phyloP scores from a whole-genome alignment of 1,140 invertebrate genomes.

The Diabrotica virgifera region DNA sequence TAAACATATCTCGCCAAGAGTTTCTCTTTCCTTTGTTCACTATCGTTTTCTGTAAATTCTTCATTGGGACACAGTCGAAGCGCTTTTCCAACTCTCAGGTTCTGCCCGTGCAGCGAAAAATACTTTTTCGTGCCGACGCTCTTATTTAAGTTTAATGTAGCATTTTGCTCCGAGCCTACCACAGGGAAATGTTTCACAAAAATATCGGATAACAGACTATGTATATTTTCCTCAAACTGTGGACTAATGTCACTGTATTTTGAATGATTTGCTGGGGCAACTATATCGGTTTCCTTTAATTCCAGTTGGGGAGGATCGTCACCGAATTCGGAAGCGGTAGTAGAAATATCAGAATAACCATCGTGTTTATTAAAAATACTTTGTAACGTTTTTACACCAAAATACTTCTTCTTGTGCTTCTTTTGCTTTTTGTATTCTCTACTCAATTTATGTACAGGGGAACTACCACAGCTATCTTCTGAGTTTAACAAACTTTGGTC shows the following conservation, averaged over 20 bases:
- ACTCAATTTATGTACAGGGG: constrained; percentile 41
- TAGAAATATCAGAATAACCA: constrained; percentile 48
- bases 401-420: constrained; percentile 46
- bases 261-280: constrained; percentile 13
- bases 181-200: constrained; percentile 41
- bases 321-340: constrained; percentile 43
- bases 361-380: constrained; percentile 48
- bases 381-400: constrained; percentile 50
- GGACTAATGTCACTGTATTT: constrained; percentile 41
- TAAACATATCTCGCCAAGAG: constrained; percentile 47
- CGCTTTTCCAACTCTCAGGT: constrained; percentile 45
- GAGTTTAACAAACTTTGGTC: constrained; percentile 47
- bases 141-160: constrained; percentile 31
- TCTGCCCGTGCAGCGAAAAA: constrained; percentile 40
- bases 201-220: constrained; percentile 46
- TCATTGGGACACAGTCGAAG: constrained; percentile 46
- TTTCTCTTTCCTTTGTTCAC: constrained; percentile 45
- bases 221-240: constrained; percentile 48
- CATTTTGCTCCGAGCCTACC: constrained; percentile 19
- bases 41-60: constrained; percentile 31
- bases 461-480: constrained; percentile 43
- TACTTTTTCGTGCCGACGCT: constrained; percentile 41
- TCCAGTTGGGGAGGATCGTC: constrained; percentile 28
- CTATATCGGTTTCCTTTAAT: constrained; percentile 6
- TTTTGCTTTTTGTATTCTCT: constrained; percentile 44